phyloP scores from a whole-genome alignment of 2,113 vertebrate species.

The Ochotona curzoniae region DNA sequence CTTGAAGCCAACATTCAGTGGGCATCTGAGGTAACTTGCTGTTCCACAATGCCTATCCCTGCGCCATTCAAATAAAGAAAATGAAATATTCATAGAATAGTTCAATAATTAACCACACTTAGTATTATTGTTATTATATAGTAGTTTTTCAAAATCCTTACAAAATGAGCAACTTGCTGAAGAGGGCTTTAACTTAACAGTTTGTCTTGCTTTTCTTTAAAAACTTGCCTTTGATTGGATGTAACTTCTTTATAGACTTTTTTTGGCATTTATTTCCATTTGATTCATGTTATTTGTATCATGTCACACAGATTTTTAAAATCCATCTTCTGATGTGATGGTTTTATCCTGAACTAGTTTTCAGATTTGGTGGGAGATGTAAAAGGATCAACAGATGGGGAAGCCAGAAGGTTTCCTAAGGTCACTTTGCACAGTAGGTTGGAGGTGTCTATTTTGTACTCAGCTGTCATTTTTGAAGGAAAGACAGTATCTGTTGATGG shows the following conservation, averaged over 20 bases:
- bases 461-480: slow-evolving; percentile 24
- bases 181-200: background rate
- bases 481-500: background rate
- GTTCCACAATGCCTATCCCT: too few species aligned
- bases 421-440: background rate
- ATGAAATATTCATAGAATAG: background rate
- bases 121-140: background rate
- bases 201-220: slow-evolving; percentile 19
- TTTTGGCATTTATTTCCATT: slow-evolving; percentile 14
- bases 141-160: slow-evolving; percentile 33
- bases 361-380: background rate
- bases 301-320: slow-evolving; percentile 10
- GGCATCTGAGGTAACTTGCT: too few species aligned
- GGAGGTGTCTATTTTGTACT: background rate
- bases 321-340: background rate
- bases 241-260: slow-evolving; percentile 8
- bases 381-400: background rate
- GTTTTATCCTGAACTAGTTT: slow-evolving; percentile 1
- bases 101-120: background rate
- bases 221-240: slow-evolving; percentile 49
- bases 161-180: slow-evolving; percentile 18
- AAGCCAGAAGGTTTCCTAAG: slow-evolving; percentile 11
- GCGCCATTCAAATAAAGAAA: too few species aligned
- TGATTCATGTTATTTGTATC: slow-evolving; percentile 2
- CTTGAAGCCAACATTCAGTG: too few species aligned